phyloP scores from a whole-genome alignment of 2,888 invertebrate species.

The Lasioglossum calceatum region DNA sequence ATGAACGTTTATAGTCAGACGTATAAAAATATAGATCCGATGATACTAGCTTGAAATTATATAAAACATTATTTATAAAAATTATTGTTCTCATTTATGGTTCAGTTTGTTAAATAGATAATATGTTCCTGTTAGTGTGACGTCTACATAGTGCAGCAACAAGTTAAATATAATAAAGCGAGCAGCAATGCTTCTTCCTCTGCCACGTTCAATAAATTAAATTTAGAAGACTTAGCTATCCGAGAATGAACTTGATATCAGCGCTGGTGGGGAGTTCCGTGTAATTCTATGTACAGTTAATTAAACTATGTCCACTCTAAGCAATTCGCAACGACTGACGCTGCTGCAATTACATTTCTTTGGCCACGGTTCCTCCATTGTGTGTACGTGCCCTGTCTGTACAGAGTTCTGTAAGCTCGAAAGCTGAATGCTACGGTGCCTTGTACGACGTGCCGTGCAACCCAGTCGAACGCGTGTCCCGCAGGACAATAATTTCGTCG shows the following conservation, averaged over 20 bases:
- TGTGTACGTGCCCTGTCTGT: slow-evolving; percentile 38
- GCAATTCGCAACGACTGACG: slow-evolving; percentile 39
- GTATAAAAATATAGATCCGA: not conserved
- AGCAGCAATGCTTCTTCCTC: not conserved
- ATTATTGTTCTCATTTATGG: not conserved
- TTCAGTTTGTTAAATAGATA: not conserved
- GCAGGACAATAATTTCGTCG: slow-evolving; percentile 59
- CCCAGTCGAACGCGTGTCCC: slow-evolving; percentile 35
- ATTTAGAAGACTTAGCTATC: not conserved
- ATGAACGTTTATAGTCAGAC: not conserved
- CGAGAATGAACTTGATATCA: not conserved
- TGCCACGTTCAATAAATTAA: slow-evolving; percentile 3
- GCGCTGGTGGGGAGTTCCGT: not conserved
- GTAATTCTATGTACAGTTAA: slow-evolving; percentile 28
- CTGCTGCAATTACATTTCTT: slow-evolving; percentile 47
- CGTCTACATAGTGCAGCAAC: not conserved
- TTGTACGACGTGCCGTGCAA: slow-evolving; percentile 43
- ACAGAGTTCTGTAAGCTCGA: slow-evolving; percentile 26
- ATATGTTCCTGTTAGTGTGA: not conserved
- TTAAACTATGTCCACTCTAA: slow-evolving; percentile 23
- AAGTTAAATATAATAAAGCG: not conserved
- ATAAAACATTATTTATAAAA: not conserved
- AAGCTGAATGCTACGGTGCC: slow-evolving; percentile 25
- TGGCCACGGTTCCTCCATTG: slow-evolving; percentile 34
- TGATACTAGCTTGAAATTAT: not conserved